Base-by-base conservation (phyloP, 2,113 vertebrate genomes). In the Sisor rabdophorus region DNA sequence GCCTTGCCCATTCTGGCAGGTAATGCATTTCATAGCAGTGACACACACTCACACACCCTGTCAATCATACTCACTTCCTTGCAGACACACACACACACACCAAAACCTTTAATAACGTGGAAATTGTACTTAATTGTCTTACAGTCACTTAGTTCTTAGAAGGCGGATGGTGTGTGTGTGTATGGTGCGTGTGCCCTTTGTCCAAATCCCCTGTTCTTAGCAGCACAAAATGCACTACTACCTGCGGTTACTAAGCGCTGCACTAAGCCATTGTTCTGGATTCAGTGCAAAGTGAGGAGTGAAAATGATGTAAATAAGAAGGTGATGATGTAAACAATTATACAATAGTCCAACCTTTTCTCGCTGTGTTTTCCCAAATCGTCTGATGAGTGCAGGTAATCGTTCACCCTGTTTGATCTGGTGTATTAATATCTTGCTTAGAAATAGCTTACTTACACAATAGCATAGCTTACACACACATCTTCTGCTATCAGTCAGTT, bases 81-180 rank as follows among this genome's bases (percentile, higher is more conserved):
- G 3, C 50, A 1, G 13, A 8, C 17, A 12, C 60, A 5, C 60
- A 3, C 30, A 19, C 60, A 10, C 30, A 12, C 59, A 15, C 22
- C 6, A 22, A 10, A 22, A 11, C 58, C 84, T 84, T 83, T 87
- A 86, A 89, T 89, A 88, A 90, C 87, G 84, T 84, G 82, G 83
- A 87, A 87, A 91, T 86, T 76, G 81, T 81, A 74, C 80, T 82
- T 81, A 76, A 81, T 84, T 85, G 36, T 88, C 87, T 84, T 81
- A 26, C 20, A 19, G 70, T 52, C 61, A 79, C 63, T 73, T 17
- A 64, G 19, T 47, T 50, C 64, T 69, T 52, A 65, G 20, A 19
- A 60, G 58, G 50, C 78, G 22, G 16, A 28, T 19, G 7, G 55
- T 24, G 61, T 8, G 26, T 26, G 12, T 28, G 48, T 64, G 48